Evolutionary conservation across 1,140 invertebrate genomes (phyloP), one percentile per base, ranked within the genome.

Genomic region (Drosophila watanabei): DNA sequence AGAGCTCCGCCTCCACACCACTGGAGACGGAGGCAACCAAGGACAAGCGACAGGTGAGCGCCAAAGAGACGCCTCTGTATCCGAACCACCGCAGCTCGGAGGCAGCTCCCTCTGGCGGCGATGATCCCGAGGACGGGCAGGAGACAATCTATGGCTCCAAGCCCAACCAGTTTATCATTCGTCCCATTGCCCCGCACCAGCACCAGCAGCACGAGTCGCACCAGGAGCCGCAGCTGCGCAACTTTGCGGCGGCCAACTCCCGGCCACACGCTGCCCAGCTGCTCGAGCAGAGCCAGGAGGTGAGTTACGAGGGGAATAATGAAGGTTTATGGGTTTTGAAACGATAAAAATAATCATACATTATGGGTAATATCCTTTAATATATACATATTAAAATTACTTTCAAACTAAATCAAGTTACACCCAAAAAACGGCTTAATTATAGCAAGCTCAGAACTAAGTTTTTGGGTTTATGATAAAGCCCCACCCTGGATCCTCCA

Each of bases 261-360:
- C 62, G 91, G 30, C 92, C 92, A 49, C 92, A 92, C 73, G 84
- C 83, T 39, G 84, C 82, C 33, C 92, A 93, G 43, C 48, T 92
- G 59, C 73, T 93, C 48, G 89, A 92, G 56, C 92, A 93, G 57
- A 93, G 92, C 57, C 92, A 92, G 57, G 92, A 93, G 92, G 92
- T 93, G 66, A 92, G 92, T 77, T 7, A 10, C 0, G 10, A 2
- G 16, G 13, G 30, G 5, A 32, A 41, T 41, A 41, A 32, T 6
- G 13, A 18, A 16, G 16, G 11, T 16, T 11, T 16, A 20, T 8
- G 41, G n/a, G 58, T 10, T 33, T 13, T 2, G 0, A 32, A 52
- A n/a, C 7, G 1, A 13, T n/a, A 5, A 0, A 1, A 11, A n/a
- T 10, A 51, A n/a, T 13, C 20, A 32, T 8, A 2, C 8, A 7